phyloP scores from a whole-genome alignment of 1,140 invertebrate genomes.

The Drosophila subobscura region DNA sequence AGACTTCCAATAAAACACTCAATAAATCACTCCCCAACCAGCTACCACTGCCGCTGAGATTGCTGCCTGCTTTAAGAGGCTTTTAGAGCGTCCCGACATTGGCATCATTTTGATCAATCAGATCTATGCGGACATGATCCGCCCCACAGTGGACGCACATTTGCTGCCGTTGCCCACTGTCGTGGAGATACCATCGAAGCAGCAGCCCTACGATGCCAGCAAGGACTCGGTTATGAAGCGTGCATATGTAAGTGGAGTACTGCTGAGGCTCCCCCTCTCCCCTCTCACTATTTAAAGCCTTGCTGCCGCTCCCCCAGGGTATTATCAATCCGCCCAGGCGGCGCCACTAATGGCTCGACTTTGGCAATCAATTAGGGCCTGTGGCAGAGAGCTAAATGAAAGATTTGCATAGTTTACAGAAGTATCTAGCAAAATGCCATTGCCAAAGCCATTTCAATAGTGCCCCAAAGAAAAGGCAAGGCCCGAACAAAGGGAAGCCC shows the following conservation, averaged over 20 bases:
- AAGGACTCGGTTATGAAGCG: slow-evolving; percentile 98
- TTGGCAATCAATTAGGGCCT: slow-evolving; percentile 17
- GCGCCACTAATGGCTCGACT: slow-evolving; percentile 18
- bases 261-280: background rate
- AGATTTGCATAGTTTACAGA: slow-evolving; percentile 45
- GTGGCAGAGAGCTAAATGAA: slow-evolving; percentile 28
- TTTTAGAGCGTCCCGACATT: slow-evolving; percentile 97
- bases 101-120: slow-evolving; percentile 99
- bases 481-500: slow-evolving; percentile 10
- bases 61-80: slow-evolving; percentile 97
- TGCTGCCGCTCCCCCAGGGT: slow-evolving; percentile 21
- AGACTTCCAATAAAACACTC: background rate
- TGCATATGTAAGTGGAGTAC: slow-evolving; percentile 89
- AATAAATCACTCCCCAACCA: slow-evolving; percentile 83
- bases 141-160: slow-evolving; percentile 97
- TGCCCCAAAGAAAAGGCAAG: slow-evolving; percentile 8
- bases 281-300: background rate
- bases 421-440: slow-evolving; percentile 35
- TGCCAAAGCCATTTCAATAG: slow-evolving; percentile 55
- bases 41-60: slow-evolving; percentile 97
- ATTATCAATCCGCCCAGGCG: slow-evolving; percentile 40
- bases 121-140: slow-evolving; percentile 98
- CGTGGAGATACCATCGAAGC: slow-evolving; percentile 99
- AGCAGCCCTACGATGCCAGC: slow-evolving; percentile 98
- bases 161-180: slow-evolving; percentile 96